Evolutionary conservation across 1,140 invertebrate species (phyloP), one percentile per base, ranked within the genome.

Genomic region (Trichonephila clavipes): DNA sequence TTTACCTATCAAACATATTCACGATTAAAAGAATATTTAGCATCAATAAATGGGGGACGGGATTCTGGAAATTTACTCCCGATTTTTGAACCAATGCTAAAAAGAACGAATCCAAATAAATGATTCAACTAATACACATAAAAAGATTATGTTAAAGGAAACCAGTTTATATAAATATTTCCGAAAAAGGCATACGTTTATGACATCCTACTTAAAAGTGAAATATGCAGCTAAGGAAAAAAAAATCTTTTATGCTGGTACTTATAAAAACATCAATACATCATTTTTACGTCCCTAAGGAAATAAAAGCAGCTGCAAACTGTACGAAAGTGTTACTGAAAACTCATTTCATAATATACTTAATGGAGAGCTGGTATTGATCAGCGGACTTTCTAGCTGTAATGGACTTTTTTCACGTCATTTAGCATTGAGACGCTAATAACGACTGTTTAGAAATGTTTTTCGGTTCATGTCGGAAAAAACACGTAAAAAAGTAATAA

Each of bases 391-490:
- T 28, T 1, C 24, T 40, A 14, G 24, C 72, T 40, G 18, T 40
- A 77, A 77, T 77, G 72, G 72, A 18, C 72, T 77, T 77, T 77
- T 77, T 77, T 40, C 72, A 40, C 28, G 34, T 77, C 21, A 77
- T 19, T 14, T 16, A 19, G 72, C 28, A 34, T 14, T 77, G 24
- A 8, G 18, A 77, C 3, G 72, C 16, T 77, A 77, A 77, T 77
- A 77, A 77, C 28, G 28, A 77, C 24, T 16, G 18, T 51, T 34
- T 77, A 16, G 34, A 77, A 77, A 77, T 77, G 72, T 40, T 77
- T 72, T 77, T 77, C 72, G 21, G 62, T 19, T 40, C 14, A 19
- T 19, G 62, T 64, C 62, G 21, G 14, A 16, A 4, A 64, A 64
- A 64, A 64, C 62, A 64, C 62, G 18, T 64, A n/a, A 51, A 24